phyloP scores from a whole-genome alignment of 2,797 vertebrate species.

The Oceanodroma leucorhoa region DNA sequence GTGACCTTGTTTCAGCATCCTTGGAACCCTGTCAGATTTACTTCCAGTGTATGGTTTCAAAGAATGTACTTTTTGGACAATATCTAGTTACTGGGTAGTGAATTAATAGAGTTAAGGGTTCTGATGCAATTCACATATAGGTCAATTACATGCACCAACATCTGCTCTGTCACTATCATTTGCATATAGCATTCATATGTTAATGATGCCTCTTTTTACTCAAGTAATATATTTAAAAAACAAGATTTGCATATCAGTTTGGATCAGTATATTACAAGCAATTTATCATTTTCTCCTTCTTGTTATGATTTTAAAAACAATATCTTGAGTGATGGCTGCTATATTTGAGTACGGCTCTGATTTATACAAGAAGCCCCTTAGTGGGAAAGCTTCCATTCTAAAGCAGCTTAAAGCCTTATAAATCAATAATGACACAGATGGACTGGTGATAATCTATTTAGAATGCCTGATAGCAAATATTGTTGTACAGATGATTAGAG shows the following conservation, averaged over 20 bases:
- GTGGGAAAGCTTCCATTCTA: slow-evolving; percentile 88
- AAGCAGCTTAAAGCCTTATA: slow-evolving; percentile 99
- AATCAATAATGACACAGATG: slow-evolving; percentile 99
- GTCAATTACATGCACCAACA: slow-evolving; percentile 99
- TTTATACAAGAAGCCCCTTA: slow-evolving; percentile 91
- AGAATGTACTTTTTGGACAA: slow-evolving; percentile 84
- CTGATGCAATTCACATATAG: slow-evolving; percentile 99
- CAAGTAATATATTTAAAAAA: slow-evolving; percentile 89
- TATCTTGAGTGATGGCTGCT: slow-evolving; percentile 85
- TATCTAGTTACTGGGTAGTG: slow-evolving; percentile 89
- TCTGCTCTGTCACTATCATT: slow-evolving; percentile 98
- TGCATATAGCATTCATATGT: slow-evolving; percentile 99
- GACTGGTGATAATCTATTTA: slow-evolving; percentile 99
- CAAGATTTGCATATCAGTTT: slow-evolving; percentile 92
- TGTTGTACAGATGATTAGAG: slow-evolving; percentile 99
- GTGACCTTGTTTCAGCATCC: slow-evolving; percentile 82
- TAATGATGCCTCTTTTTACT: slow-evolving; percentile 95
- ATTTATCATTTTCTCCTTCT: slow-evolving; percentile 88
- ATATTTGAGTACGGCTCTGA: slow-evolving; percentile 89
- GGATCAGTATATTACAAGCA: slow-evolving; percentile 86
- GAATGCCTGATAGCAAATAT: slow-evolving; percentile 99
- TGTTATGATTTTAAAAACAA: slow-evolving; percentile 85
- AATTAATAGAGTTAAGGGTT: slow-evolving; percentile 96
- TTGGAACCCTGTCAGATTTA: slow-evolving; percentile 82
- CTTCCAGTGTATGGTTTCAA: slow-evolving; percentile 83